Base-by-base conservation (phyloP, 2,113 vertebrate genomes). In the Entomyzon cyanotis region DNA sequence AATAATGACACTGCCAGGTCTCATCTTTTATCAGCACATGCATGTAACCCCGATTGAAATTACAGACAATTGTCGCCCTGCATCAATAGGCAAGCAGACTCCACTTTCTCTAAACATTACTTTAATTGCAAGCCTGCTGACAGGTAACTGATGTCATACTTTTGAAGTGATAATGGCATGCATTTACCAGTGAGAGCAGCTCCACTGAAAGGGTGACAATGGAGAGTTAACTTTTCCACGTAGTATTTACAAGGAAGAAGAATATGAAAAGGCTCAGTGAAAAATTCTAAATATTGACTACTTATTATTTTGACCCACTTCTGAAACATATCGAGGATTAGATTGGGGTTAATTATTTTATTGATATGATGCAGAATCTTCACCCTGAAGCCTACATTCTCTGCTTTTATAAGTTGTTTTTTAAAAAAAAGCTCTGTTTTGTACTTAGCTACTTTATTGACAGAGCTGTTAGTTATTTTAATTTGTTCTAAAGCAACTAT, bases 101-200 rank as follows among this genome's bases (percentile, higher is more conserved):
- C 33, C 33, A 24, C 71, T 74, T 90, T 77, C 79, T 78, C 87
- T 68, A 77, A 93, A 77, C 82, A 30, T 69, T 21, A 7, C 46
- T 92, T 78, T 87, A 93, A 86, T 94, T 91, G 71, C 84, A n/a
- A 21, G 76, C 67, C 68, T 49, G 68, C 63, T 94, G 92, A 81
- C 87, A 92, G 83, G 68, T 94, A 90, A 64, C 83, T 94, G 94
- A 81, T 90, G 83, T 67, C 82, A 92, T 50, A 53, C 46, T 83
- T 88, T 12, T 49, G 86, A 93, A 93, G 90, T 78, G 90, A 84
- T 91, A 96, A 93, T 81, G 68, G 47, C 9, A 23, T 44, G 20
- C 24, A 42, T 75, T 95, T 87, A n/a, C 67, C 41, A 73, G 67
- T 22, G 75, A 91, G 59, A 90, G 3, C 39, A 73, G 53, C 56